These are phyloP conservation scores for Cygnus olor DNA, from an alignment of 2,797 vertebrate genomes.

Conservation along the genomic window DNA sequence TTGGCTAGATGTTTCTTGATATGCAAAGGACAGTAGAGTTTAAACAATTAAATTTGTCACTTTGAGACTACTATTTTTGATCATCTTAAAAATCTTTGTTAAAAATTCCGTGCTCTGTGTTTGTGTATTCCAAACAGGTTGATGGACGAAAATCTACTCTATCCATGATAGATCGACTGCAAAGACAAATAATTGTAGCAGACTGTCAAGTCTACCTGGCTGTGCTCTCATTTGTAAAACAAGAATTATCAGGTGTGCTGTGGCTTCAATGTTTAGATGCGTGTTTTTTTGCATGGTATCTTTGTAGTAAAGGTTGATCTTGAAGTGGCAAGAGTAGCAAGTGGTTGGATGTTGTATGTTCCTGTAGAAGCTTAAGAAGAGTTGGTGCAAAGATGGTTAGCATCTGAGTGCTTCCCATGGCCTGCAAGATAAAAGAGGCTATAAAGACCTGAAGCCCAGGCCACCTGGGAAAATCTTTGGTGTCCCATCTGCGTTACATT, in stretches of 20 bases:
- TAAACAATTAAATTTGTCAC: background rate
- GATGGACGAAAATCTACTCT: slow-evolving; percentile 88
- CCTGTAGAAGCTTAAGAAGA: background rate
- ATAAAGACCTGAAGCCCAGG: background rate
- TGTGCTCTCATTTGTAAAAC: slow-evolving; percentile 96
- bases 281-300: background rate
- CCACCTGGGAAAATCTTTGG: background rate
- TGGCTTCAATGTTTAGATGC: background rate
- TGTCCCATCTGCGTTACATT: background rate
- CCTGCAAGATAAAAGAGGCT: background rate
- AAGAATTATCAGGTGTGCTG: slow-evolving; percentile 92
- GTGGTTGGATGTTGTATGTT: background rate
- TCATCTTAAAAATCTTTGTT: background rate
- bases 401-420: background rate
- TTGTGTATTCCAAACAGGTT: slow-evolving; percentile 76
- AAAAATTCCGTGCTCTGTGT: background rate
- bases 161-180: slow-evolving; percentile 90
- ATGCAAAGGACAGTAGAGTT: background rate
- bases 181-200: slow-evolving; percentile 97
- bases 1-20: background rate
- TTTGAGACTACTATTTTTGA: background rate
- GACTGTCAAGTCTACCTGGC: slow-evolving; percentile 99
- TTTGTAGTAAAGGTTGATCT: background rate
- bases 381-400: background rate
- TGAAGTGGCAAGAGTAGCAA: background rate